phyloP scores from a whole-genome alignment of 1,140 invertebrate genomes.

The Brachionus manjavacas region DNA sequence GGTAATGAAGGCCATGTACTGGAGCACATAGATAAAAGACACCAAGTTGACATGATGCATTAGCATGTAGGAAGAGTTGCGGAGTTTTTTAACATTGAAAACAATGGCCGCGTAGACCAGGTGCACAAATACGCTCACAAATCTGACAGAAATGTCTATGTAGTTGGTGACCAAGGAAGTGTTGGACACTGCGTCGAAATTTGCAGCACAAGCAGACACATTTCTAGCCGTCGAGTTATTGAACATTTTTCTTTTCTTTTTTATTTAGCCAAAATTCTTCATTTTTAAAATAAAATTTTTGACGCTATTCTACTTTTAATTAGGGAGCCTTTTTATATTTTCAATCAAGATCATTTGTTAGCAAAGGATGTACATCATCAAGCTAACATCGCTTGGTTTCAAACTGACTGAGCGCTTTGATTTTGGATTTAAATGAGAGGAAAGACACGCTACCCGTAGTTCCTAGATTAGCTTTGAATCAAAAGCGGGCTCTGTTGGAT shows the following conservation, averaged over 20 bases:
- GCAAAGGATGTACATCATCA: not conserved
- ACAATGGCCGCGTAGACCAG: not conserved
- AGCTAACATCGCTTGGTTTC: not conserved
- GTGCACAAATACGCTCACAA: not conserved
- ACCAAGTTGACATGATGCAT: constrained; percentile 18
- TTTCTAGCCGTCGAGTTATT: not conserved
- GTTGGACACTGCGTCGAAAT: not conserved
- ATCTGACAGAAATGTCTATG: not conserved
- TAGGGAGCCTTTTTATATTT: not conserved
- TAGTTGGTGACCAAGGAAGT: not conserved
- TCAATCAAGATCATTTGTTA: not conserved
- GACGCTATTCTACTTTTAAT: not conserved
- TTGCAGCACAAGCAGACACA: not conserved
- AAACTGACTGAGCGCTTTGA: not conserved
- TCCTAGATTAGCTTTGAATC: not conserved
- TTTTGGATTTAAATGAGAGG: not conserved
- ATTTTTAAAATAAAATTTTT: not conserved
- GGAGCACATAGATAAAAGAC: not conserved
- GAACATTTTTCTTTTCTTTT: not conserved
- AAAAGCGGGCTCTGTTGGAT: not conserved
- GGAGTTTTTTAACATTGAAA: not conserved
- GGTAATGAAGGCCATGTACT: not conserved
- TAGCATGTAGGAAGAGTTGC: not conserved
- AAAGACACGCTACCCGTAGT: not conserved
- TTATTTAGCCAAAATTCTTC: not conserved